A percentile compares a stretch with the other conserved stretches of the same genome.
Evolutionary conservation across 2,113 vertebrate genomes (phyloP).

Genomic region (Thunnus thynnus): DNA sequence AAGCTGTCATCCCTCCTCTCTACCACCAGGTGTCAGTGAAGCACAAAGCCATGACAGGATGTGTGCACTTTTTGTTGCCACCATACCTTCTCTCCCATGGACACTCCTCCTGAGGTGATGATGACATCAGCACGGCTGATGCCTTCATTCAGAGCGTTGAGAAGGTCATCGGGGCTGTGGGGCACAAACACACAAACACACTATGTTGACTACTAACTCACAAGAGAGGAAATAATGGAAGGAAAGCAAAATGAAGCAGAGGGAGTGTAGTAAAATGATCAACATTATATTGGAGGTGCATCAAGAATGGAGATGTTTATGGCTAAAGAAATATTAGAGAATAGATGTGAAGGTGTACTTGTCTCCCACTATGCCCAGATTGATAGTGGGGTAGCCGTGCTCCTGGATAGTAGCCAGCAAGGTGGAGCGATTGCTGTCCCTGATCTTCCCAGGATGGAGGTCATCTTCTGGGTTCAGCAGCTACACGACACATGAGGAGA

Average conservation of each 20-base stretch:
- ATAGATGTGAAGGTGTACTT: conserved; percentile 86
- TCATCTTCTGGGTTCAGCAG: conserved; percentile 98
- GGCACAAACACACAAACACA: conserved; percentile 45
- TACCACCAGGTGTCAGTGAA: conserved; percentile 78
- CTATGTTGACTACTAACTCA: conserved; percentile 11
- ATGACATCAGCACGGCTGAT: conserved; percentile 99
- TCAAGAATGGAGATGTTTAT: neutral
- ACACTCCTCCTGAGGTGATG: conserved; percentile 99
- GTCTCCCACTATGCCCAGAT: conserved; percentile 99
- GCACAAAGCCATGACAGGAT: conserved; percentile 3
- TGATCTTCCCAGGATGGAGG: conserved; percentile 97
- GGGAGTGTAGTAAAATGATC: neutral
- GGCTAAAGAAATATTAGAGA: neutral
- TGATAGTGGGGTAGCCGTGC: conserved; percentile 98
- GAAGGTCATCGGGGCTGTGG: conserved; percentile 97
- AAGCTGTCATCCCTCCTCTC: neutral
- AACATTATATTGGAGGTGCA: neutral
- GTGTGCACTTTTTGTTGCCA: neutral
- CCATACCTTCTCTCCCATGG: conserved; percentile 98
- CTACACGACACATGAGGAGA: conserved; percentile 77
- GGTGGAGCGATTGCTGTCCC: conserved; percentile 98
- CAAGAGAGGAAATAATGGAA: conserved; percentile 1
- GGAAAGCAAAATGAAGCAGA: neutral
- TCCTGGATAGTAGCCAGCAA: conserved; percentile 98
- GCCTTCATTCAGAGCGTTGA: conserved; percentile 99